Conservation (phyloP, 2,797 vertebrate species). For the Prionace glauca region DNA sequence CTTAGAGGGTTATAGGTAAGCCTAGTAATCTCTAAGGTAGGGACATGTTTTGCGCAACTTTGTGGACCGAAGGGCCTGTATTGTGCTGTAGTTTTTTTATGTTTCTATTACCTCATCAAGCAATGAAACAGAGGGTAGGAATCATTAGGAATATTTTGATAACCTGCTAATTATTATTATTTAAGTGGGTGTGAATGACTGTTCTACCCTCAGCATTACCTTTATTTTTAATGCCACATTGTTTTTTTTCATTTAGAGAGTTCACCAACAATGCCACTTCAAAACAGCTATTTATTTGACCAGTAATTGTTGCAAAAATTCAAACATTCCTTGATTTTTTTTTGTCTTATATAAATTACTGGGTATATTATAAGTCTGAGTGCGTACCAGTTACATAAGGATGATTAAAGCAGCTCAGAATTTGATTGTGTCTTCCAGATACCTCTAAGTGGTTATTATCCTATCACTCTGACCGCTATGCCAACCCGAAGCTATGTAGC, state of each 20-base stretch:
- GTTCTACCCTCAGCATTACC: neutral
- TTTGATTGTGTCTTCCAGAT: slow-evolving; percentile 8
- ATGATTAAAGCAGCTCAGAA: neutral
- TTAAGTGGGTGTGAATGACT: neutral
- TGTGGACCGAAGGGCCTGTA: too few species aligned
- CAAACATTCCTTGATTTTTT: neutral
- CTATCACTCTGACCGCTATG: neutral
- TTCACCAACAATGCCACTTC: neutral
- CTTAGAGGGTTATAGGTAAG: too few species aligned
- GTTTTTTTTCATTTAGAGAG: neutral
- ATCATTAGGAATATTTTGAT: neutral
- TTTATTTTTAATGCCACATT: neutral
- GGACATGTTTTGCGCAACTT: too few species aligned
- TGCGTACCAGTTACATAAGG: slow-evolving; percentile 23
- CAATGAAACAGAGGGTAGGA: neutral
- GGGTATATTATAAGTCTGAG: neutral
- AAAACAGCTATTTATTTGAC: neutral
- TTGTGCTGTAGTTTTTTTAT: too few species aligned
- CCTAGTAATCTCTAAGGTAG: too few species aligned
- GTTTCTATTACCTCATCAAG: too few species aligned
- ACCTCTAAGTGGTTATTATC: neutral
- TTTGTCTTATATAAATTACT: neutral
- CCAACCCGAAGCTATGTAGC: neutral
- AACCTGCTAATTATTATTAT: neutral
- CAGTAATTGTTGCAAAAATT: neutral